Base-by-base conservation (phyloP, 2,113 vertebrate genomes). In the Atlantisia rogersi region DNA sequence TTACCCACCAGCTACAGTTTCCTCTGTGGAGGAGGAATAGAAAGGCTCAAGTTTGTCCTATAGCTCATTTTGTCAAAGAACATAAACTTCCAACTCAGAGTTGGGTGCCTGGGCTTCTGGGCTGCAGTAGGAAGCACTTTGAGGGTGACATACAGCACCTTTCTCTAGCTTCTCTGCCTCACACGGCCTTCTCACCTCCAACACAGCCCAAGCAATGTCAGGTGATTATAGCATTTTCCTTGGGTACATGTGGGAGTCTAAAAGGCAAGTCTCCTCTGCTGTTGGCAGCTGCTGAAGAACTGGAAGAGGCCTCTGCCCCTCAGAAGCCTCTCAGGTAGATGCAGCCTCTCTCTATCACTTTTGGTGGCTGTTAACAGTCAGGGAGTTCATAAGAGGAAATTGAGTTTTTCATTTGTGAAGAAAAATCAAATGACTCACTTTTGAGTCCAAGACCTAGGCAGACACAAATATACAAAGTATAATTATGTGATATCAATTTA, bases 401-500 rank as follows among this genome's bases (percentile, higher is more conserved):
- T 79, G 56, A 53, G 29, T 60, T 91, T 75, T 85, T 82, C 15
- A 69, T 94, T 97, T 94, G 82, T 91, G 78, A 92, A 79, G 74
- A 73, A 90, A 96, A 96, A 96, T 94, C 80, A 95, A 93, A 95
- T 86, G 2, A 95, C 74, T 95, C 75, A 44, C 48, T 86, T 90
- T 84, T 88, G 70, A 93, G 81, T 70, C 48, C 0, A 40, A 95
- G 77, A 93, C 74, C 69, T 84, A 94, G 60, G 22, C 77, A 95
- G 73, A 64, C 25, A 85, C 65, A 95, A 96, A 96, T 95, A 92
- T 77, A 88, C 31, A 44, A 93, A 95, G 96, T 82, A 70, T 79
- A 86, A 90, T 91, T 96, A 82, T 94, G 71, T 79, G 52, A 46
- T 69, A 94, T 77, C 93, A 88, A 96, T 97, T 96, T 95, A 95